phyloP scores from a whole-genome alignment of 2,113 vertebrate species.

The Erythrocercus mccallii region DNA sequence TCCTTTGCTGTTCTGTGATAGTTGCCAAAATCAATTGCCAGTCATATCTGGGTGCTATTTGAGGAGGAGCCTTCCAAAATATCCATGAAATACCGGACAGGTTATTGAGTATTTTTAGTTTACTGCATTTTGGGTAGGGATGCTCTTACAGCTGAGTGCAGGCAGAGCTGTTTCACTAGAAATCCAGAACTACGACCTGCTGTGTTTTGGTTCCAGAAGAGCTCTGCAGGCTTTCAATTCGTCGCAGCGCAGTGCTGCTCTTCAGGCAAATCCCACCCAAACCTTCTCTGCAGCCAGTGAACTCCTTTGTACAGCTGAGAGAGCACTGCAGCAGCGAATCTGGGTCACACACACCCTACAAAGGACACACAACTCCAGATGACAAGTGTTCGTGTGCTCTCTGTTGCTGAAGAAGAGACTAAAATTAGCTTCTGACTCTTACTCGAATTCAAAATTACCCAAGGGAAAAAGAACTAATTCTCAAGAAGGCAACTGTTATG shows the following conservation, averaged over 20 bases:
- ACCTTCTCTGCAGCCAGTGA: neutral
- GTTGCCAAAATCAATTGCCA: neutral
- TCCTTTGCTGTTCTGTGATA: neutral
- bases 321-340: constrained; percentile 26
- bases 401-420: constrained; percentile 5
- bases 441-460: constrained; percentile 36
- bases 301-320: neutral
- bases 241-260: neutral
- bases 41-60: neutral
- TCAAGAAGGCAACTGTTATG: neutral
- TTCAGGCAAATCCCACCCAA: neutral
- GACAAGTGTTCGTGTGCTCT: constrained; percentile 1
- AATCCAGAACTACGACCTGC: constrained; percentile 1
- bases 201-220: neutral
- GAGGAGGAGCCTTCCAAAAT: neutral
- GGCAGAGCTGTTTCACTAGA: neutral
- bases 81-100: neutral
- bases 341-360: constrained; percentile 39
- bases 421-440: constrained; percentile 44
- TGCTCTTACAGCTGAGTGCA: neutral
- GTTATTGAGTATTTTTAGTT: neutral
- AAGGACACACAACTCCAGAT: constrained; percentile 18
- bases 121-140: neutral
- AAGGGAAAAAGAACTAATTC: neutral
- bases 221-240: neutral